Base-by-base conservation (phyloP, 2,888 invertebrate genomes). In the Erebia ligea region DNA sequence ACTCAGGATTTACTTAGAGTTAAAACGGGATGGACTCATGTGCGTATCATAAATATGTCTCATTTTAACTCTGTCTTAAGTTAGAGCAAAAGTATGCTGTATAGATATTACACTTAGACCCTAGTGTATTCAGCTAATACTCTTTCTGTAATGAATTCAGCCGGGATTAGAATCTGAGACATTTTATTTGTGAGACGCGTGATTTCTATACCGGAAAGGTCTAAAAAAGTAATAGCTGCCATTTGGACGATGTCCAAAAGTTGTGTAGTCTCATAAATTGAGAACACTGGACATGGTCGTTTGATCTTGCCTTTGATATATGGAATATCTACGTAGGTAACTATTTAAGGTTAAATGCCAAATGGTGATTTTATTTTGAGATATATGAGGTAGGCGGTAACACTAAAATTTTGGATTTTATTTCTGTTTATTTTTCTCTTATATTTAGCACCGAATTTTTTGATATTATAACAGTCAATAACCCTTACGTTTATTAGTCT, bases 221-320 rank as follows among this genome's bases (percentile, higher is more conserved):
- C 52, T 42, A 54, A 65, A 64, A 65, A 56, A 42, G 40, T 19
- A 42, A 54, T 40, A 15, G 21, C 54, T 56, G 63, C 54, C 52
- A 69, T 69, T 69, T 69, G 71, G 69, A 63, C 21, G 59, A 42
- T 17, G 42, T 67, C 71, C 73, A 73, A 71, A 63, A 58, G 42
- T 61, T 73, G 67, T 73, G 62, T 57, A 17, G 52, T 66, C 63
- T 50, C 57, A 61, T 71, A 71, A 68, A 71, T 71, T 64, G 64
- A n/a, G 40, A 65, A 40, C 65, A 42, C 40, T 65, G 56, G 34
- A 54, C 34, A 65, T 42, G 65, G 42, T 42, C 56, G 56, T 65
- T 65, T 54, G 65, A 65, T 65, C 56, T 65, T 54, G 42, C 40
- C 65, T 65, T 65, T 65, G 65, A 65, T 56, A 19, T 54, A 65